These are phyloP conservation scores for Baccha elongata DNA, from an alignment of 2,888 invertebrate genomes.

Conservation along the genomic window DNA sequence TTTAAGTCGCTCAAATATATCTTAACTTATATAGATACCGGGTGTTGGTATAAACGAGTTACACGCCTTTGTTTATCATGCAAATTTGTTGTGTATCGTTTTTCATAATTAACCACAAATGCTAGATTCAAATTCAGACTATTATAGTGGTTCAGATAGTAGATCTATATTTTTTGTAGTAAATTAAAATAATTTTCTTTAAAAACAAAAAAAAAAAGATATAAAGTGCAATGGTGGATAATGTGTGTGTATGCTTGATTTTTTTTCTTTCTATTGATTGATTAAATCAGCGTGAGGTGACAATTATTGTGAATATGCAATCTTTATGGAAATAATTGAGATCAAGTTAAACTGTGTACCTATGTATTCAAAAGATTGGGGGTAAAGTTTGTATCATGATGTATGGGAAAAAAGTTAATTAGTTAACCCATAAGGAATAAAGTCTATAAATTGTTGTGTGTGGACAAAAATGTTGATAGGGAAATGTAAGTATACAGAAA, in stretches of 20 bases:
- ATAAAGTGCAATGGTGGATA: constrained; percentile 3
- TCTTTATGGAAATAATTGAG: constrained; percentile 43
- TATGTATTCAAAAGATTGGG: neutral
- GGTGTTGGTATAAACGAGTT: constrained; percentile 65
- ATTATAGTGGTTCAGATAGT: neutral
- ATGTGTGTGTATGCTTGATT: constrained; percentile 9
- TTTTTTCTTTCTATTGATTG: constrained; percentile 50
- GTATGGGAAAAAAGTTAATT: neutral
- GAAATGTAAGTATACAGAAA: neutral
- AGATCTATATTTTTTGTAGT: constrained; percentile 12
- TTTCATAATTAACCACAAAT: constrained; percentile 59
- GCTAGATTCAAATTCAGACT: neutral
- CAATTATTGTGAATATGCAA: constrained; percentile 57
- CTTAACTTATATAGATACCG: neutral
- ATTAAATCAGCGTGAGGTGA: constrained; percentile 58
- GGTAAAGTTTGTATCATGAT: neutral
- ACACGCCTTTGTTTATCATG: constrained; percentile 68
- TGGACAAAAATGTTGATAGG: constrained; percentile 2
- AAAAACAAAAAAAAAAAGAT: too few relatives aligned
- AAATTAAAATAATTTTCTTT: neutral
- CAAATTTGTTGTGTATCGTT: constrained; percentile 48
- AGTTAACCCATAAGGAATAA: neutral
- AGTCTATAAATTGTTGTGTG: neutral
- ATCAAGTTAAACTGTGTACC: too few relatives aligned
- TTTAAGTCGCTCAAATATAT: constrained; percentile 27